These are phyloP conservation scores for Epirrhoe alternata DNA, from an alignment of 2,888 invertebrate species.

Conservation along the genomic window DNA sequence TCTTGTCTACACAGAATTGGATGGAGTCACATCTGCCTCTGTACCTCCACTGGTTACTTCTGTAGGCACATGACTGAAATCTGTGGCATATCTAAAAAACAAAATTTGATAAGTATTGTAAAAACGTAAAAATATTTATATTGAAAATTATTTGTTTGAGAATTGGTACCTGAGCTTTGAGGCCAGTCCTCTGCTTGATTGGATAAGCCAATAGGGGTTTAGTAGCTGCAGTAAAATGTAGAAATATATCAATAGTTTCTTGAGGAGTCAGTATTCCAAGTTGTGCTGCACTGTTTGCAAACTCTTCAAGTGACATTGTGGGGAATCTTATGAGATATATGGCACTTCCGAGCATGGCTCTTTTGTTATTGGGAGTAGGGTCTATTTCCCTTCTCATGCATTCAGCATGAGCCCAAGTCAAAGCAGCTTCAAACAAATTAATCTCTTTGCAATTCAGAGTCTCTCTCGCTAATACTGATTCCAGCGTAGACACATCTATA, in stretches of 20 bases:
- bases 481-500: slow-evolving; percentile 96
- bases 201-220: slow-evolving; percentile 94
- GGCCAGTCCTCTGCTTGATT: slow-evolving; percentile 92
- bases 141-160: slow-evolving; percentile 1
- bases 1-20: slow-evolving; percentile 97
- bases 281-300: slow-evolving; percentile 97
- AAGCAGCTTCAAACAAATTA: slow-evolving; percentile 94
- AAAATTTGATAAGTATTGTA: neutral
- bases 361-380: slow-evolving; percentile 91
- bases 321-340: slow-evolving; percentile 96
- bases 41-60: slow-evolving; percentile 99
- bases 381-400: slow-evolving; percentile 94
- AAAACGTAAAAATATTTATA: neutral
- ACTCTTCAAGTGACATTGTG: slow-evolving; percentile 95
- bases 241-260: slow-evolving; percentile 97
- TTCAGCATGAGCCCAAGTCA: slow-evolving; percentile 97
- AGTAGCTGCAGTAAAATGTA: slow-evolving; percentile 95
- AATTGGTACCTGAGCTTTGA: slow-evolving; percentile 91
- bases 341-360: slow-evolving; percentile 90
- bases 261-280: slow-evolving; percentile 95
- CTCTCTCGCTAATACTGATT: slow-evolving; percentile 95
- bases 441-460: slow-evolving; percentile 98
- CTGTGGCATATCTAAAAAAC: slow-evolving; percentile 93
- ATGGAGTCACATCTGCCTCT: slow-evolving; percentile 98
- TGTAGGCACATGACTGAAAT: slow-evolving; percentile 98